Evolutionary conservation across 2,113 vertebrate species (phyloP), one percentile per base, ranked within the genome.

Genomic region (Machaerirhynchus nigripectus): DNA sequence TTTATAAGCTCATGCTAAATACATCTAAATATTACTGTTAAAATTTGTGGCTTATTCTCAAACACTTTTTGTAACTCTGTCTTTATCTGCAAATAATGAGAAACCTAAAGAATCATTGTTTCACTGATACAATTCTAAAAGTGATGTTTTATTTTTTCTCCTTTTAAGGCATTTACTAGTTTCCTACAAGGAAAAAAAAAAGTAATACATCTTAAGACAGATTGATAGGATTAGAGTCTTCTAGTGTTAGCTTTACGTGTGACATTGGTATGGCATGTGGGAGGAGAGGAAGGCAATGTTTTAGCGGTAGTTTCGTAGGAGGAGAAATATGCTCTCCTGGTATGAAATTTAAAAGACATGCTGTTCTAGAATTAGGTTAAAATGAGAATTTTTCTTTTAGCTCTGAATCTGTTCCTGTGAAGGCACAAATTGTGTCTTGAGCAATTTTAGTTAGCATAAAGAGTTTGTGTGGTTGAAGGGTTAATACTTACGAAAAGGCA

Each of bases 211-310:
- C 94, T 91, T 55, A 88, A 79, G 79, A 70, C 13, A 44, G 67
- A 85, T n/a, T 86, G 47, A 55, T 67, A 80, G 59, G 70, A 93
- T 69, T 87, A 87, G 87, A 87, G 84, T 63, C 47, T 84, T 77
- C 37, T 70, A 63, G 76, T 69, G 42, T 74, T 95, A 46, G 76
- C 39, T 96, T 57, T 93, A 83, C 7, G 14, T 76, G n/a, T 96
- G 93, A 92, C 79, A 92, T 47, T 93, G 87, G 67, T 85, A 90
- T 84, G 59, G 75, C 10, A 6, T 60, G 95, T 96, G 90, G 96
- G 95, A 94, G 64, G 93, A 90, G 87, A 94, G 85, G 85, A 90
- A 95, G 85, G 85, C 92, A 94, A 19, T 92, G 75, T 90, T 96
- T 95, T 83, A 93, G 71, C 1, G 8, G 50, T 90, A 65, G 87